Evolutionary conservation across 2,888 invertebrate genomes (phyloP).

Genomic region (Drosophila maculinotata): DNA sequence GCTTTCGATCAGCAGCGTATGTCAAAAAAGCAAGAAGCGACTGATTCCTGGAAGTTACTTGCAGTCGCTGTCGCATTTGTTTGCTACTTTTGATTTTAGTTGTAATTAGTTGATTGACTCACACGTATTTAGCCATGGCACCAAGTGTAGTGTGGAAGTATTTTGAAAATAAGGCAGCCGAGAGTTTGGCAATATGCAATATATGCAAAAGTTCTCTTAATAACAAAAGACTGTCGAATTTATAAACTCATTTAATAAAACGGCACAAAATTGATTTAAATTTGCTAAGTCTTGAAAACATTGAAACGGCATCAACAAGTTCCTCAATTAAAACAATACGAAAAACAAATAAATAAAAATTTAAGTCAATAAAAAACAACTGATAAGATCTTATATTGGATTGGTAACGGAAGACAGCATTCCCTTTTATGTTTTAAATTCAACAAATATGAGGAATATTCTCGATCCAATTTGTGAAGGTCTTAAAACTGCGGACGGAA

Average conservation of each 20-base stretch:
- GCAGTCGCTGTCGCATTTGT: too few species aligned
- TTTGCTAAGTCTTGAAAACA: background rate
- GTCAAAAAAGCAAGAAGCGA: too few species aligned
- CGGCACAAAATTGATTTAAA: conserved; percentile 9
- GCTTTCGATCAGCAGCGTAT: too few species aligned
- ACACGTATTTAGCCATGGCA: too few species aligned
- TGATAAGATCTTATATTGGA: background rate
- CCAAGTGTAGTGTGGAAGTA: too few species aligned
- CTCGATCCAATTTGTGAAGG: conserved; percentile 31
- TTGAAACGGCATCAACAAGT: background rate
- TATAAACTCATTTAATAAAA: conserved; percentile 23
- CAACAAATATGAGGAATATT: background rate
- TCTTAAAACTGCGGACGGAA: conserved; percentile 7
- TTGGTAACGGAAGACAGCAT: background rate
- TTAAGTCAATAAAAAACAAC: background rate
- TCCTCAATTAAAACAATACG: background rate
- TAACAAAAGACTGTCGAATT: conserved; percentile 31
- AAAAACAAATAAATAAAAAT: conserved; percentile 1
- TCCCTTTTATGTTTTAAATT: background rate
- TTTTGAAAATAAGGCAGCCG: too few species aligned
- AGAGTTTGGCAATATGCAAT: conserved; percentile 27
- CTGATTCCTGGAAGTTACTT: too few species aligned
- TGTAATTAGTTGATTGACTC: too few species aligned
- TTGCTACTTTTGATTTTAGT: too few species aligned
- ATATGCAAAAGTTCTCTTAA: conserved; percentile 17